Evolutionary conservation across 2,797 vertebrate genomes (phyloP), one percentile per base, ranked within the genome.

Genomic region (Gymnocypris eckloni): DNA sequence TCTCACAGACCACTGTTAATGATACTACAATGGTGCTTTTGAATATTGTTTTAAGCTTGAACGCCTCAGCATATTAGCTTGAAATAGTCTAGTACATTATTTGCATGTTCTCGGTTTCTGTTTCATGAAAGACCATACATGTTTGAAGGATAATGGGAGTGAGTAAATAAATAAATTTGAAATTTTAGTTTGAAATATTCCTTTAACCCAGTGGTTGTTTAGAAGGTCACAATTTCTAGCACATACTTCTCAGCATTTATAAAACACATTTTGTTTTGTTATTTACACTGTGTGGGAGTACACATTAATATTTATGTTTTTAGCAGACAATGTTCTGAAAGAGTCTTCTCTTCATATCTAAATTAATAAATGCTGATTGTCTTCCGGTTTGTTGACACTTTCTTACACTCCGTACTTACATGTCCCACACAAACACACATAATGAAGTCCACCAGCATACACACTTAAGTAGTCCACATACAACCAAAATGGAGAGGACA

Each of bases 301-400:
- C 41, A 72, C 22, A 72, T 72, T 45, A 8, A 45, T 72, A 72
- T 45, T 25, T 45, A 45, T 25, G 70, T 25, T 45, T 15, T 72
- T 45, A 45, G 6, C 69, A 43, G 39, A 71, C 41, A 72, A 25
- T 72, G 41, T 25, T 71, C 70, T 72, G 41, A 45, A 15, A 72
- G 11, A 45, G 12, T 45, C 12, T 25, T 25, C 70, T 22, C 33
- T 56, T 77, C 33, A 37, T 56, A 77, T 77, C 10, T 77, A 56
- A 77, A 56, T 77, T 0, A 39, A 77, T 54, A n/a, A 33, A 77
- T 77, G 75, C 75, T 77, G 73, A 76, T 52, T 20, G 16, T 37
- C 11, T 71, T n/a, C 22, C 6, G 12, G 20, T n/a, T n/a, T 71
- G 11, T 3, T 41, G 39, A 2, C 4, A 1, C n/a, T 72, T 71